These are phyloP conservation scores for Pseudopodoces humilis DNA, from an alignment of 2,113 vertebrate species.

Conservation along the genomic window DNA sequence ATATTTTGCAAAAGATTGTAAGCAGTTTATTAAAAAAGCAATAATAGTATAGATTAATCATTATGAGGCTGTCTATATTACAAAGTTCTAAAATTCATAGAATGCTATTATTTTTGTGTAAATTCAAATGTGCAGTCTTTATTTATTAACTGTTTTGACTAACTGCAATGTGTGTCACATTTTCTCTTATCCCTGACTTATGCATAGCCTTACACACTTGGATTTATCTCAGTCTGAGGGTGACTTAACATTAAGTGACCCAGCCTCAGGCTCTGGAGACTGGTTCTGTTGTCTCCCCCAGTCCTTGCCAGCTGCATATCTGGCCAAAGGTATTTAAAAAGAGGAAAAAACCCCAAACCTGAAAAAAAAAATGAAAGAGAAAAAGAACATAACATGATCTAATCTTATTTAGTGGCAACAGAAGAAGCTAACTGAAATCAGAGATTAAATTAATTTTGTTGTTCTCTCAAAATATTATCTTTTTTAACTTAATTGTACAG, in stretches of 20 bases:
- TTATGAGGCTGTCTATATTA: neutral
- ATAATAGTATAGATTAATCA: neutral
- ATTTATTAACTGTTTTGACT: neutral
- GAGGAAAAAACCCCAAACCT: fast-evolving
- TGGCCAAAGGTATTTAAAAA: neutral
- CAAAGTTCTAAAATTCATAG: neutral
- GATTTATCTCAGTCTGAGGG: neutral
- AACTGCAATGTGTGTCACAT: neutral
- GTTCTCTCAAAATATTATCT: neutral
- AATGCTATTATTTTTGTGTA: neutral
- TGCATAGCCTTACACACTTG: neutral
- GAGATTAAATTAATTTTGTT: neutral
- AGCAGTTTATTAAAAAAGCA: neutral
- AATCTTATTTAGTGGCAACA: neutral
- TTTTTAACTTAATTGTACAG: neutral
- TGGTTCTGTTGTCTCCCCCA: neutral
- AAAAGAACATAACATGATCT: neutral
- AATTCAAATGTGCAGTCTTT: neutral
- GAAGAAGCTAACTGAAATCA: neutral
- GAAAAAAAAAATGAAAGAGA: neutral
- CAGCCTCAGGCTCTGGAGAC: neutral
- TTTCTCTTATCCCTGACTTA: neutral
- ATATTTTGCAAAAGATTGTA: neutral
- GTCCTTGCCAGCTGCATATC: neutral
- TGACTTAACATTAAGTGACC: neutral